A percentile compares a stretch with the other conserved stretches of the same genome.
Evolutionary conservation across 1,140 invertebrate species (phyloP).

Genomic region (Charaxes varanes): DNA sequence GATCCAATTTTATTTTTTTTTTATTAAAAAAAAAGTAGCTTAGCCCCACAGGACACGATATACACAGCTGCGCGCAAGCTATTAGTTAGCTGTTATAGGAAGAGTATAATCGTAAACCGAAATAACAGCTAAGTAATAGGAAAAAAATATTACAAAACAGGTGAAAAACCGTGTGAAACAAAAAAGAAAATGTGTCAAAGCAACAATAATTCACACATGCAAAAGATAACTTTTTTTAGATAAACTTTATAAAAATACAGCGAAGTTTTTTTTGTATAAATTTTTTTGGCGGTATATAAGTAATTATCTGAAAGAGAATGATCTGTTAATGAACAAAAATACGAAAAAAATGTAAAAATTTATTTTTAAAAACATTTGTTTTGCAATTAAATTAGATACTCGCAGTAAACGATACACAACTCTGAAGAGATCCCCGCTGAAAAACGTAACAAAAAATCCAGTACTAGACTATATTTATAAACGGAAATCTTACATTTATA

Average conservation of each 20-base stretch:
- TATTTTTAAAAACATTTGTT: no score
- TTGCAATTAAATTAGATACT: no score
- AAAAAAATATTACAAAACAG: constrained; percentile 30
- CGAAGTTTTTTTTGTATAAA: no score
- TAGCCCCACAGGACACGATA: constrained; percentile 64
- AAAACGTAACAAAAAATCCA: no score
- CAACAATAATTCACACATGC: constrained; percentile 29
- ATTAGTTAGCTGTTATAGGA: constrained; percentile 51
- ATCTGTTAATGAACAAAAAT: no score
- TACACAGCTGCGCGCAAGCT: constrained; percentile 67
- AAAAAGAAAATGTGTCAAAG: constrained; percentile 29
- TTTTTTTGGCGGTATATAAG: no score
- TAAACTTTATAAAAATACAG: constrained; percentile 6
- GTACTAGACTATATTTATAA: no score
- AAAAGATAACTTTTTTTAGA: constrained; percentile 8
- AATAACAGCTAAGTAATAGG: constrained; percentile 53
- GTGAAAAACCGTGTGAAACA: constrained; percentile 29
- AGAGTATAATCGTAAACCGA: constrained; percentile 24
- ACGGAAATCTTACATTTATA: no score
- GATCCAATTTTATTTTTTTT: constrained; percentile 30
- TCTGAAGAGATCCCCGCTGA: no score
- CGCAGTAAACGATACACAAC: no score
- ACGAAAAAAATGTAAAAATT: no score
- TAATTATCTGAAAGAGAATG: no score
- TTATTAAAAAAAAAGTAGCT: constrained; percentile 33